Conservation (phyloP, 2,888 invertebrate genomes). For the Noctua janthe region DNA sequence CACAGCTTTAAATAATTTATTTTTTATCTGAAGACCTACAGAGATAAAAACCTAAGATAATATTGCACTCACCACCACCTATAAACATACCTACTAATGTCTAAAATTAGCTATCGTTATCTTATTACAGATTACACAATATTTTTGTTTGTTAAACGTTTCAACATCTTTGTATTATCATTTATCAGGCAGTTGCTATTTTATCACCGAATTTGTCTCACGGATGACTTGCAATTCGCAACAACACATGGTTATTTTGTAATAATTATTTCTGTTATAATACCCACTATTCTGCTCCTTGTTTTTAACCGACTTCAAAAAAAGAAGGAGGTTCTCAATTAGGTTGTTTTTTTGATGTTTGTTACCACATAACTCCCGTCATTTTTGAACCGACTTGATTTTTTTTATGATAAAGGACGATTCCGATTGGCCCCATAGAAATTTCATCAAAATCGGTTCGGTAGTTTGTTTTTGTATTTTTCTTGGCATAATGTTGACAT, state of each 20-base stretch:
- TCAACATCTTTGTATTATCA: background rate
- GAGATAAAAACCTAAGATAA: background rate
- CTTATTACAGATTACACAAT: slow-evolving; percentile 23
- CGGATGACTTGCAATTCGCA: slow-evolving; percentile 5
- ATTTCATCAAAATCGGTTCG: too few relatives aligned
- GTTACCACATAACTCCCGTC: too few relatives aligned
- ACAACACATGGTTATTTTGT: background rate
- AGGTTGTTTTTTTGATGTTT: too few relatives aligned
- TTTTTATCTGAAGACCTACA: background rate
- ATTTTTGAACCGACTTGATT: too few relatives aligned
- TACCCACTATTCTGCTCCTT: background rate
- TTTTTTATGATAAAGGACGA: too few relatives aligned
- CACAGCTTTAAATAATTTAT: background rate
- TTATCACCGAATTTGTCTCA: slow-evolving; percentile 27
- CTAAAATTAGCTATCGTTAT: slow-evolving; percentile 16
- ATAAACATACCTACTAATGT: background rate
- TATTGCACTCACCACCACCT: slow-evolving; percentile 4
- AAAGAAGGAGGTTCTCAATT: too few relatives aligned
- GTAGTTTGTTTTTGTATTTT: too few relatives aligned
- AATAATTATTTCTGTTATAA: background rate
- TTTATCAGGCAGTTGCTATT: background rate
- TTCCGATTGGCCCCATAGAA: too few relatives aligned
- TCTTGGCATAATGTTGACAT: too few relatives aligned
- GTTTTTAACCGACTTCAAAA: too few relatives aligned
- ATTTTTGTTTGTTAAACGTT: slow-evolving; percentile 23